Evolutionary conservation across 1,140 invertebrate species (phyloP).

Genomic region (Bombus consobrinus): DNA sequence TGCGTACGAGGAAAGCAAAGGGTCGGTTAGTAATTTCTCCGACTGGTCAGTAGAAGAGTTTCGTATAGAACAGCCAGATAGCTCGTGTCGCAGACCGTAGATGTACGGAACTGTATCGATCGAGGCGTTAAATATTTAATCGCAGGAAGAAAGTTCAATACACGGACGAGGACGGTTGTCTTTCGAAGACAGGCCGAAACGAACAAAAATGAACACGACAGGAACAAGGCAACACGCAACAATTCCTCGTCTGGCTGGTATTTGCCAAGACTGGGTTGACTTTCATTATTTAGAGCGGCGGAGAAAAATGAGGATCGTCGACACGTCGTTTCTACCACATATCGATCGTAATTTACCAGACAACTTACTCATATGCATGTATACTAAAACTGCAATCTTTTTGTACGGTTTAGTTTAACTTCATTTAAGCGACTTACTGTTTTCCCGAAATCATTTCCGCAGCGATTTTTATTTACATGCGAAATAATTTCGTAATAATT

Average conservation of each 20-base stretch:
- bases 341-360: constrained; percentile 61
- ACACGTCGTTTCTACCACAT: constrained; percentile 45
- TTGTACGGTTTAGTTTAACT: not conserved
- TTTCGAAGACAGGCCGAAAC: constrained; percentile 62
- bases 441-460: not conserved
- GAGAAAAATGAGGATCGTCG: constrained; percentile 62
- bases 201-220: constrained; percentile 57
- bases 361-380: constrained; percentile 34
- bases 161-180: constrained; percentile 65
- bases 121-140: constrained; percentile 75
- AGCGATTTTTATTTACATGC: not conserved
- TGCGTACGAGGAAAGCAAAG: constrained; percentile 58
- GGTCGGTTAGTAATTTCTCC: constrained; percentile 61
- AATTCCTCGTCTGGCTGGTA: constrained; percentile 45
- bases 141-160: constrained; percentile 76
- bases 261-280: constrained; percentile 54
- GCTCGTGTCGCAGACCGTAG: constrained; percentile 38
- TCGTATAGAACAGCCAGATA: constrained; percentile 54
- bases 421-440: not conserved
- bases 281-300: constrained; percentile 66
- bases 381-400: not conserved
- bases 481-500: not conserved
- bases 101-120: constrained; percentile 72
- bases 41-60: constrained; percentile 60
- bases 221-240: constrained; percentile 61